Evolutionary conservation across 2,888 invertebrate genomes (phyloP).

Genomic region (Trachelus tabidus): DNA sequence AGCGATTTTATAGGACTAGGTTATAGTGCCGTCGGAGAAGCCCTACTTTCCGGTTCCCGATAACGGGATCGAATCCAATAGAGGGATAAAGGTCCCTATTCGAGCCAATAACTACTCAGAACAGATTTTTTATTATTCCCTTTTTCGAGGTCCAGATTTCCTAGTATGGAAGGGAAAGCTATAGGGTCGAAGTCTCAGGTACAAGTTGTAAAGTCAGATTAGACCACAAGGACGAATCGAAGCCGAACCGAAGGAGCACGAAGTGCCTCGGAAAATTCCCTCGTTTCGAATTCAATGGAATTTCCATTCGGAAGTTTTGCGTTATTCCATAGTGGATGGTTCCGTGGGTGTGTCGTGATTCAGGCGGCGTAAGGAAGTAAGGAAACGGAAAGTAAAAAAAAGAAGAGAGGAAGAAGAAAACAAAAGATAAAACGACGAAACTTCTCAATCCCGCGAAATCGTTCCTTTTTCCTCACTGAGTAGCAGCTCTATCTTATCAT

Average conservation of each 20-base stretch:
- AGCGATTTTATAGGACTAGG: background rate
- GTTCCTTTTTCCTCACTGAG: background rate
- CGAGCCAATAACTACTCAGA: constrained; percentile 9
- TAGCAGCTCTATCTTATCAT: background rate
- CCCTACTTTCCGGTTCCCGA: background rate
- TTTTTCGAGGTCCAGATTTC: constrained; percentile 1
- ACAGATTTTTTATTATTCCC: constrained; percentile 13
- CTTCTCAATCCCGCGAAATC: background rate
- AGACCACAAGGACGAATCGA: constrained; percentile 14
- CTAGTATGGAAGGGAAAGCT: background rate
- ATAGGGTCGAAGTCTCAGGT: constrained; percentile 9
- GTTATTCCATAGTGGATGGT: constrained; percentile 6
- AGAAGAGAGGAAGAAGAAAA: background rate
- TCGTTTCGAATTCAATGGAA: constrained; percentile 20
- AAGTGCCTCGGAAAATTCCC: constrained; percentile 4
- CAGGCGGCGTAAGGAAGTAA: background rate
- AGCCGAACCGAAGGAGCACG: background rate
- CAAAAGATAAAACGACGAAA: background rate
- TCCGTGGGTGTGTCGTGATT: background rate
- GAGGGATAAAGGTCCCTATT: constrained; percentile 2
- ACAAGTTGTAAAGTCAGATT: constrained; percentile 39
- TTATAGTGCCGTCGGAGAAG: background rate
- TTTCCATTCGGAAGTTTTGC: constrained; percentile 9
- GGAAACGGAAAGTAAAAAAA: background rate
- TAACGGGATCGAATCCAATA: constrained; percentile 7